Percentiles rank a stretch among this genome's conserved stretches.
Conservation (phyloP, 2,113 vertebrate species). For the Carassius gibelio region DNA sequence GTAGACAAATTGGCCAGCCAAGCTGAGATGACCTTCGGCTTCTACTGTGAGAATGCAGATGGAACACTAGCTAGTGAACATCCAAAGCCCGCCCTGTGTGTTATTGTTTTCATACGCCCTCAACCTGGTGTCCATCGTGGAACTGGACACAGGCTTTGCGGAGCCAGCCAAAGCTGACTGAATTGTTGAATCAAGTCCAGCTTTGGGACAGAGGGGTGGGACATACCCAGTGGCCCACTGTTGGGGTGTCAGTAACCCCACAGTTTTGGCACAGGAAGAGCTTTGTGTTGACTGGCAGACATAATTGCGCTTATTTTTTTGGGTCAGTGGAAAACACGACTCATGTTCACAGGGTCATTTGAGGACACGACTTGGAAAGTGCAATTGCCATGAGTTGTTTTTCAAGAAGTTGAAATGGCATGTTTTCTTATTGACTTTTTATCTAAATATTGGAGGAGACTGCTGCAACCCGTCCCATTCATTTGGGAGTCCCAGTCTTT, state of each 20-base stretch:
- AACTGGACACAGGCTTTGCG: conserved; percentile 31
- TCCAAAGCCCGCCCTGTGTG: not conserved
- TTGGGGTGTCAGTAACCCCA: not conserved
- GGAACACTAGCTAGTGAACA: not conserved
- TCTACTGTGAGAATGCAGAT: not conserved
- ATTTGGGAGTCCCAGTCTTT: not conserved
- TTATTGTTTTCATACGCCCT: conserved; percentile 46
- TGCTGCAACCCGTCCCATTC: not conserved
- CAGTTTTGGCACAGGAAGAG: not conserved
- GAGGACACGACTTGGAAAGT: not conserved
- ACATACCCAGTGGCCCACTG: not conserved
- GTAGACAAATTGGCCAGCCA: conserved; percentile 13
- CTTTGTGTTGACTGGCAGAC: conserved; percentile 7
- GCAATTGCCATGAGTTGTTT: not conserved
- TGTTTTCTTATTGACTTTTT: not conserved
- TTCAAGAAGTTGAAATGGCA: not conserved
- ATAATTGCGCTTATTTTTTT: not conserved
- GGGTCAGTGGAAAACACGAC: conserved; percentile 5
- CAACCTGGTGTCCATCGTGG: conserved; percentile 32
- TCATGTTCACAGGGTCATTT: not conserved
- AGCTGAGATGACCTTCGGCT: conserved; percentile 13
- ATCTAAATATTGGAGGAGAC: not conserved
- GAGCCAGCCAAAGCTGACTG: conserved; percentile 51
- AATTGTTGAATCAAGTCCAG: conserved; percentile 46
- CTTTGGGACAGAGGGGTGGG: conserved; percentile 31